Conservation (phyloP, 1,140 invertebrate genomes). For the Anoplophora glabripennis region DNA sequence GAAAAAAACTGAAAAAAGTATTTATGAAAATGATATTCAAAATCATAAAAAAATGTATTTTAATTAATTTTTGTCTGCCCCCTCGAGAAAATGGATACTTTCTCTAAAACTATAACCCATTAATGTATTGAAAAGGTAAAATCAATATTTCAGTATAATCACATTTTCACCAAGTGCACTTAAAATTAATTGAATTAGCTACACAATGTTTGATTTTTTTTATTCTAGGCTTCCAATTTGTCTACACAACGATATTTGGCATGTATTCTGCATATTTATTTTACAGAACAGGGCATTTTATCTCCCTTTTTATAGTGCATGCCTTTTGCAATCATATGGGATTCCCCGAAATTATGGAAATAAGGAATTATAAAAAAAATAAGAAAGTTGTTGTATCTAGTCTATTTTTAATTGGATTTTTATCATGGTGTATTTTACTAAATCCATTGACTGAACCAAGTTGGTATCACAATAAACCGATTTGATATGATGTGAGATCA, state of each 20-base stretch:
- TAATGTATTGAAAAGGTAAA: too few species aligned
- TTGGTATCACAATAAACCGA: constrained; percentile 67
- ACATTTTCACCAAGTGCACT: too few species aligned
- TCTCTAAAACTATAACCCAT: too few species aligned
- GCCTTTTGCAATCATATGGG: constrained; percentile 97
- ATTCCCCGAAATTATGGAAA: constrained; percentile 82
- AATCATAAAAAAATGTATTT: too few species aligned
- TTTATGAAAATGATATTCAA: too few species aligned
- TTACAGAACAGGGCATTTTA: constrained; percentile 78
- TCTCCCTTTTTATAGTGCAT: constrained; percentile 84
- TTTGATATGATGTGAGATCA: too few species aligned
- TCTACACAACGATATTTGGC: constrained; percentile 90
- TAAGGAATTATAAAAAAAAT: constrained; percentile 64
- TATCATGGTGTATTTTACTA: constrained; percentile 74
- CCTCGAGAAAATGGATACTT: too few species aligned
- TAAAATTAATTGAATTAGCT: too few species aligned
- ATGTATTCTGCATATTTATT: constrained; percentile 91
- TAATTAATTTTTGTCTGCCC: too few species aligned
- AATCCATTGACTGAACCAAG: constrained; percentile 74
- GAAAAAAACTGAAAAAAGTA: too few species aligned
- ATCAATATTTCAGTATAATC: too few species aligned
- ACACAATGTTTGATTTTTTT: constrained; percentile 19
- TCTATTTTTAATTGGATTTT: constrained; percentile 73
- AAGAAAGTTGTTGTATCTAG: constrained; percentile 61
- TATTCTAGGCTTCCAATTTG: constrained; percentile 79